Evolutionary conservation across 2,113 vertebrate species (phyloP).

Genomic region (Epinephelus fuscoguttatus): DNA sequence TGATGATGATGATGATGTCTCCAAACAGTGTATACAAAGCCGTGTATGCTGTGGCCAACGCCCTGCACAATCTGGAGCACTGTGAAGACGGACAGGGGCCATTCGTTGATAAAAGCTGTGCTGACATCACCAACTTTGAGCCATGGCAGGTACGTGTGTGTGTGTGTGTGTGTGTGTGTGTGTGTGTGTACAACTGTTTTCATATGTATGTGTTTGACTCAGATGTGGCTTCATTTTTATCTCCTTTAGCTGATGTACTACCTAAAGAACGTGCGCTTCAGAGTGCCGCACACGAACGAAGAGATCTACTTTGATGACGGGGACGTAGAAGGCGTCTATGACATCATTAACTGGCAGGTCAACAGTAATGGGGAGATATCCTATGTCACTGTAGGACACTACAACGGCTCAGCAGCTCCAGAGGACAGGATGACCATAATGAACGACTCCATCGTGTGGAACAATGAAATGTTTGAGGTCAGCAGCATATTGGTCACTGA

Average conservation of each 20-base stretch:
- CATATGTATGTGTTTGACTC: neutral
- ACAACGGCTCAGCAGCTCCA: conserved; percentile 62
- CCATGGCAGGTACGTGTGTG: conserved; percentile 84
- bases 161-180: neutral
- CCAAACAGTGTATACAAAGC: conserved; percentile 87
- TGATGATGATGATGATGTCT: neutral
- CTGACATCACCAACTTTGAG: conserved; percentile 85
- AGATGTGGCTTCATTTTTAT: neutral
- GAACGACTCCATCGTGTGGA: conserved; percentile 86
- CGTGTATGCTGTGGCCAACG: conserved; percentile 88
- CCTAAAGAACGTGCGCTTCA: conserved; percentile 85
- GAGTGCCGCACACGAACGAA: conserved; percentile 81
- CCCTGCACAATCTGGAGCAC: conserved; percentile 84
- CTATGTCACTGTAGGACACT: conserved; percentile 84
- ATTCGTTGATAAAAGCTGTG: conserved; percentile 78
- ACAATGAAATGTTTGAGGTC: conserved; percentile 81
- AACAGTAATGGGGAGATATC: conserved; percentile 74
- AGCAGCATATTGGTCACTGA: conserved; percentile 50
- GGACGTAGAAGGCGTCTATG: conserved; percentile 85
- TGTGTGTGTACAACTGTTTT: neutral
- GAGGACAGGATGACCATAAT: conserved; percentile 71
- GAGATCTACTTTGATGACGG: conserved; percentile 80
- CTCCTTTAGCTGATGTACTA: conserved; percentile 87
- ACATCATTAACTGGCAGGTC: conserved; percentile 89
- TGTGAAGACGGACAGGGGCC: conserved; percentile 81